Percentiles rank a stretch among this genome's conserved stretches.
These are phyloP conservation scores for Microplitis deprimator DNA, from an alignment of 2,888 invertebrate species.

Conservation along the genomic window DNA sequence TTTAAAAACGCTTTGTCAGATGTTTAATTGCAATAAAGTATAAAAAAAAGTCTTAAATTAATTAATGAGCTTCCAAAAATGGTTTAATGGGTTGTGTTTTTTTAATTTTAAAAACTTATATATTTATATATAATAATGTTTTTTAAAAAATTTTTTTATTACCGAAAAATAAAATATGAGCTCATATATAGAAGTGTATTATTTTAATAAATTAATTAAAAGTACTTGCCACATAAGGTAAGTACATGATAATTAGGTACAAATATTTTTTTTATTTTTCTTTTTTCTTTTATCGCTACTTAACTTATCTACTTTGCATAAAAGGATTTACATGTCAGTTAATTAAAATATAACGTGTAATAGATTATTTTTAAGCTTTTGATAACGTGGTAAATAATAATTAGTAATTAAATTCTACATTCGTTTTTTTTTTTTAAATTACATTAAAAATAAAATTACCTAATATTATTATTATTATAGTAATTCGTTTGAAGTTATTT, in stretches of 20 bases:
- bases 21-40: conserved; percentile 21
- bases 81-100: conserved; percentile 37
- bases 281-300: conserved; percentile 20
- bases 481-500: not conserved
- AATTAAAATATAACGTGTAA: too few relatives aligned
- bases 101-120: conserved; percentile 37
- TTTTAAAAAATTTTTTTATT: conserved; percentile 47
- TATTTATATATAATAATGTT: conserved; percentile 27
- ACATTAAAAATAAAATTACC: not conserved
- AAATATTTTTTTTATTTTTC: conserved; percentile 7
- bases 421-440: not conserved
- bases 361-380: not conserved
- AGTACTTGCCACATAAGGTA: conserved; percentile 28
- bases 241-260: conserved; percentile 27
- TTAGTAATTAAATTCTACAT: not conserved
- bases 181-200: conserved; percentile 53
- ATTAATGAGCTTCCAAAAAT: conserved; percentile 26
- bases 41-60: conserved; percentile 16
- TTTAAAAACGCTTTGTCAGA: conserved; percentile 28
- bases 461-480: not conserved
- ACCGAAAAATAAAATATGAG: conserved; percentile 57
- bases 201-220: conserved; percentile 23
- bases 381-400: not conserved
- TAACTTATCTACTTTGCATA: not conserved
- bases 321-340: not conserved